Base-by-base conservation (phyloP, 2,113 vertebrate genomes). In the Arvicanthis niloticus region DNA sequence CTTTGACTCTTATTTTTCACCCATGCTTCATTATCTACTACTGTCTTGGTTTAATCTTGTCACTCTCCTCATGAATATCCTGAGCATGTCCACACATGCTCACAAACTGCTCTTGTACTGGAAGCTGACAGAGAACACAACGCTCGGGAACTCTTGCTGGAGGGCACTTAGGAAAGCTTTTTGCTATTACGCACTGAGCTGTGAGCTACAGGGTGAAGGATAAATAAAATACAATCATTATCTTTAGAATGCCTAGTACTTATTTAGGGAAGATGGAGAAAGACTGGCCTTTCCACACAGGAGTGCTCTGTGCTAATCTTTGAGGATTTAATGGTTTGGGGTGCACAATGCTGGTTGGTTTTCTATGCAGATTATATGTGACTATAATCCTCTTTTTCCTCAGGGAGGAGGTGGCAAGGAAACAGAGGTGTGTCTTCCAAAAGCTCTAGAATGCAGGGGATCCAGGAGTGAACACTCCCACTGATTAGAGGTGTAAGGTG, bases 11-110 rank as follows among this genome's bases (percentile, higher is more conserved):
- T n/a, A 45, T 95, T 95, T 95, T 96, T 92, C 91, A 82, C 78
- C 89, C 91, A 70, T 73, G 89, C 91, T 95, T 97, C 92, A 80
- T 91, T 89, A 95, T 94, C 92, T 91, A 65, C 76, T 90, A 77
- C 75, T 72, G 72, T 21, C 96, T 95, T 91, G 76, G 91, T 40
- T 97, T 88, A 93, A 85, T 93, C 82, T 72, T 94, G 96, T 24
- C 88, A 60, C 95, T 85, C 81, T 73, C 53, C 73, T 78, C 90
- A 85, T 26, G 82, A 87, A 77, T 29, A 87, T 34, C 70, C 34
- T 86, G 72, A 88, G 88, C 82, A 68, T 80, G 91, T 93, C 29
- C n/a, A 87, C 7, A 84, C 94, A 58, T 31, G 93, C 29, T 77
- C 82, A 93, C 10, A 42, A 51, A 70, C 21, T 40, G 60, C 45